Conservation (phyloP, 2,888 invertebrate species). For the Arctia plantaginis region DNA sequence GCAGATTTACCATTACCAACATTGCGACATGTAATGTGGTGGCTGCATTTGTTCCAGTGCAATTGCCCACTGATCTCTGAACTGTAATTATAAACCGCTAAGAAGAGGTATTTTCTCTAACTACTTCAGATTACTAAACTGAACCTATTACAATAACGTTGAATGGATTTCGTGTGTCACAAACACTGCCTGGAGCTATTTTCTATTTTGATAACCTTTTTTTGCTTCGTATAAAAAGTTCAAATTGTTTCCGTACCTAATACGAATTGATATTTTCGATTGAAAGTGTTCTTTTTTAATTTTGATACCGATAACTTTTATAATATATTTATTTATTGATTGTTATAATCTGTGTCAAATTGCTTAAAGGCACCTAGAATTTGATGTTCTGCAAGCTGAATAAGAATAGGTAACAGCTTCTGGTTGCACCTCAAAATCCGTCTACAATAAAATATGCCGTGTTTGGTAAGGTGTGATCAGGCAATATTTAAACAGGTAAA, state of each 20-base stretch:
- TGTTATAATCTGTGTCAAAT: constrained; percentile 51
- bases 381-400: constrained; percentile 60
- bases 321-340: constrained; percentile 29
- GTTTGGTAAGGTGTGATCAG: constrained; percentile 36
- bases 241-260: constrained; percentile 24
- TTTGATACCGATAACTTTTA: constrained; percentile 32
- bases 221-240: constrained; percentile 10
- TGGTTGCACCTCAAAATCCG: constrained; percentile 44
- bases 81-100: constrained; percentile 51
- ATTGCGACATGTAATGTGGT: constrained; percentile 34
- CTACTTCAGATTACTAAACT: constrained; percentile 9
- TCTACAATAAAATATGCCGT: constrained; percentile 35
- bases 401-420: constrained; percentile 60
- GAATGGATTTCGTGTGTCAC: constrained; percentile 9
- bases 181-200: constrained; percentile 15
- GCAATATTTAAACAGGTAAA: constrained; percentile 32
- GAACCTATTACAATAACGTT: constrained; percentile 19
- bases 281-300: constrained; percentile 38
- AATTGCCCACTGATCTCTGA: constrained; percentile 39
- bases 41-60: constrained; percentile 34
- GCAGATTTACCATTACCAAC: constrained; percentile 29
- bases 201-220: constrained; percentile 3
- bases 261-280: constrained; percentile 35
- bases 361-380: constrained; percentile 41
- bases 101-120: constrained; percentile 23